Evolutionary conservation across 2,797 vertebrate genomes (phyloP), one percentile per base, ranked within the genome.

Genomic region (Ptychobarbus kaznakovi): DNA sequence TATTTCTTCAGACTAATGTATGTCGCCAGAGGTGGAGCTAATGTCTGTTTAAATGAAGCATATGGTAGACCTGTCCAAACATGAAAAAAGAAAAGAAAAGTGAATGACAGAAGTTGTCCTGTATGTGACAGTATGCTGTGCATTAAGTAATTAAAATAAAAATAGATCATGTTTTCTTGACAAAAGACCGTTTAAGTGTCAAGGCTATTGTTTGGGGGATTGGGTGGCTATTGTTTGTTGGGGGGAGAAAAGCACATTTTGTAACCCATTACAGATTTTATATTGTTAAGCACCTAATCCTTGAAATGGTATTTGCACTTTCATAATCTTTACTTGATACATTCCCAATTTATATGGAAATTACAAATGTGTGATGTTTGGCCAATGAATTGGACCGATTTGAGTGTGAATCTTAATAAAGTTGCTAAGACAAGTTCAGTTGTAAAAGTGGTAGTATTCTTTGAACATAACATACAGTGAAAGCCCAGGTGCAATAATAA

Each of bases 301-400:
- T 98, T 97, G 96, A 98, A 82, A 97, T 97, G 97, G 96, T 97
- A 95, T 98, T 99, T 99, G 98, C 98, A 99, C 98, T 99, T 99
- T 99, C 97, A 97, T 99, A 99, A 96, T 97, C 96, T 98, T 98
- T 98, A 99, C 98, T 99, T 99, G 97, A 98, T 99, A 98, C 98
- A 99, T 99, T 99, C 98, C 98, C 97, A 97, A 94, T 99, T 99
- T 99, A 96, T 98, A 97, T 96, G 96, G 95, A 96, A 93, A 94
- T 94, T 77, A 87, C 83, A 95, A 94, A 94, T 94, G 93, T 97
- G 96, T 96, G 96, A 96, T 96, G 96, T 98, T 96, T 97, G 96
- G 96, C 97, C 97, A 98, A 97, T 97, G 97, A 97, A 98, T 96
- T 95, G 95, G 96, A 96, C 95, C 88, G 92, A 92, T 90, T 93